Base-by-base conservation (phyloP, 2,113 vertebrate species). In the Lucifuga dentata region DNA sequence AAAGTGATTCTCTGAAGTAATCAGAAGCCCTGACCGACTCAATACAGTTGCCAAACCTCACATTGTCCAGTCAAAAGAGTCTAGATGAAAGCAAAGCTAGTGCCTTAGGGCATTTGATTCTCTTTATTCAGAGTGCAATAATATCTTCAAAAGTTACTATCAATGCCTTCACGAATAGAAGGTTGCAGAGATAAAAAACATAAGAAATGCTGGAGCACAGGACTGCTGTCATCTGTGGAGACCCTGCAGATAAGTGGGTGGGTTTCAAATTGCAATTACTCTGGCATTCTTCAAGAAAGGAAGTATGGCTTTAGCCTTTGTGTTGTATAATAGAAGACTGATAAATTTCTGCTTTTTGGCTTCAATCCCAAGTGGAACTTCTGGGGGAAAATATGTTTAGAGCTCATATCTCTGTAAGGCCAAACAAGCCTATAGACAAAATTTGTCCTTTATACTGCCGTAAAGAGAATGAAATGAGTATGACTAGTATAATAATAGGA, bases 181-280 rank as follows among this genome's bases (percentile, higher is more conserved):
- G 16, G 29, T 11, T 35, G 11, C n/a, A 13, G 13, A 12, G 41
- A 20, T 6, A 15, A 41, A 26, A 38, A 29, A 16, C 29, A 19
- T 13, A 43, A 45, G 19, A 41, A 26, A 32, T 15, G 19, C 9
- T 3, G 8, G 20, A 13, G 33, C 26, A 21, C 33, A 39, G 21
- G 24, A 50, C 2, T 40, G 26, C 17, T 24, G 55, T 60, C 52
- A 8, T 39, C 26, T 56, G 32, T 40, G 51, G 24, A 38, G 11
- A 40, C 57, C 13, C 45, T 73, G 11, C 57, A 52, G 62, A 39
- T 67, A 55, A 74, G 65, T 32, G 50, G 55, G 36, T 48, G 60
- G 26, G 33, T 53, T 53, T 49, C 39, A 48, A 46, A 23, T 5
- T 12, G 20, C 10, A 46, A 46, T 40, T 15, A 40, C 15, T n/a